Evolutionary conservation across 2,113 vertebrate genomes (phyloP).

Genomic region (Engraulis encrasicolus): DNA sequence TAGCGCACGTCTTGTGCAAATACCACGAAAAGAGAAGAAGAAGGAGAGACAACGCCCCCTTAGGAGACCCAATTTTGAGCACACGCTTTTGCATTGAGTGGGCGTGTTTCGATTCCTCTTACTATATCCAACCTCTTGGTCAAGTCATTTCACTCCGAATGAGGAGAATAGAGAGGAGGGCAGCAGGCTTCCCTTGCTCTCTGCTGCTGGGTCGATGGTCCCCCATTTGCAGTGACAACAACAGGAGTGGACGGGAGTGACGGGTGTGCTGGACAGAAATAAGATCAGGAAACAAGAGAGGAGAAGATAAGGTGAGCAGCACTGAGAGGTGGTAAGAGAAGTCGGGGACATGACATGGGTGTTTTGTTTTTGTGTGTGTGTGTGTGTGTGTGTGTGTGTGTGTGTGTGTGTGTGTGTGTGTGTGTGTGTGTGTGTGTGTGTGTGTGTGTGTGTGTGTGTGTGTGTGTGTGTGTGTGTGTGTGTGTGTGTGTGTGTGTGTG

Average conservation of each 20-base stretch:
- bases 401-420: background rate
- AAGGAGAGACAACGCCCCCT: no score
- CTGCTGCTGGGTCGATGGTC: background rate
- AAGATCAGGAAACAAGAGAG: background rate
- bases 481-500: background rate
- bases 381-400: conserved; percentile 7
- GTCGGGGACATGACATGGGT: no score
- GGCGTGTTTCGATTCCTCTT: no score
- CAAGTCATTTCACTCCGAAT: background rate
- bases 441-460: no score
- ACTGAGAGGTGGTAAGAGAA: background rate
- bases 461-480: background rate
- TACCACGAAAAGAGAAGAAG: no score
- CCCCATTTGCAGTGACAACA: conserved; percentile 12
- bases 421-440: background rate
- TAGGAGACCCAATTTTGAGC: no score
- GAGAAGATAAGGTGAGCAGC: background rate
- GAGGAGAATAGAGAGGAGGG: background rate
- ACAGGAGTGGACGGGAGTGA: background rate
- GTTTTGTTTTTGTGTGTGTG: background rate
- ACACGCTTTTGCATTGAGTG: no score
- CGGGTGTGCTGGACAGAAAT: background rate
- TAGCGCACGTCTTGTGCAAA: no score
- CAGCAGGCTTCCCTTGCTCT: background rate
- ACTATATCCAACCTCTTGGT: no score